Evolutionary conservation across 2,888 invertebrate species (phyloP).

Genomic region (Zaprionus bogoriensis): DNA sequence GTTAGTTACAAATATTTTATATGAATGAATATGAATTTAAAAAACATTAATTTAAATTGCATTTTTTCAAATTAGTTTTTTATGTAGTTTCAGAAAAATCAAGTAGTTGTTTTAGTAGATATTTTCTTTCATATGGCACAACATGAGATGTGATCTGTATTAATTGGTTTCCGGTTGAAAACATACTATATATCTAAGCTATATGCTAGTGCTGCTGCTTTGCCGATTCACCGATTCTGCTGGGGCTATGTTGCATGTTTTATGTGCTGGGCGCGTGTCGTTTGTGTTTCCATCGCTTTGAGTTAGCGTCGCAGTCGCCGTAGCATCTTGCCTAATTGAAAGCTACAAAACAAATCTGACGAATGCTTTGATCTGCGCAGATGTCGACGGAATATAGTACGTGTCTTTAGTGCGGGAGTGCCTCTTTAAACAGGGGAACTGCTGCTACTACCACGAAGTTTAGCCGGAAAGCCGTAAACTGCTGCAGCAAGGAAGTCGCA

Average conservation of each 20-base stretch:
- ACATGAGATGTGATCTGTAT: background rate
- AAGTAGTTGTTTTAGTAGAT: too few relatives aligned
- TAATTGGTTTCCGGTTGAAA: background rate
- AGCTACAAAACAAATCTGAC: constrained; percentile 37
- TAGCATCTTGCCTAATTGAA: constrained; percentile 41
- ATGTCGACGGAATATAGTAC: constrained; percentile 20
- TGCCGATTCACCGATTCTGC: too few relatives aligned
- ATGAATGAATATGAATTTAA: too few relatives aligned
- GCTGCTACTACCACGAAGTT: background rate
- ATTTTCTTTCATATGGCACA: too few relatives aligned
- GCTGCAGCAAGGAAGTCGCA: background rate
- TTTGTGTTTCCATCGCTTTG: constrained; percentile 40
- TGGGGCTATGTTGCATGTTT: too few relatives aligned
- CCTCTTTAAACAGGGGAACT: background rate
- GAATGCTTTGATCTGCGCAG: constrained; percentile 46
- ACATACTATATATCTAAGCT: background rate
- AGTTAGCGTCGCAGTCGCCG: constrained; percentile 38
- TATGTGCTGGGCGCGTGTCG: constrained; percentile 20
- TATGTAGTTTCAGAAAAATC: too few relatives aligned
- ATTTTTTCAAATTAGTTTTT: too few relatives aligned
- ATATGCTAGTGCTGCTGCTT: background rate
- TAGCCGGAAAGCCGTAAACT: background rate
- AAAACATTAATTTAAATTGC: too few relatives aligned
- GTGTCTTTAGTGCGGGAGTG: constrained; percentile 7
- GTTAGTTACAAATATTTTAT: too few relatives aligned